Evolutionary conservation across 2,797 vertebrate species (phyloP).

Genomic region (Sebastes minor): DNA sequence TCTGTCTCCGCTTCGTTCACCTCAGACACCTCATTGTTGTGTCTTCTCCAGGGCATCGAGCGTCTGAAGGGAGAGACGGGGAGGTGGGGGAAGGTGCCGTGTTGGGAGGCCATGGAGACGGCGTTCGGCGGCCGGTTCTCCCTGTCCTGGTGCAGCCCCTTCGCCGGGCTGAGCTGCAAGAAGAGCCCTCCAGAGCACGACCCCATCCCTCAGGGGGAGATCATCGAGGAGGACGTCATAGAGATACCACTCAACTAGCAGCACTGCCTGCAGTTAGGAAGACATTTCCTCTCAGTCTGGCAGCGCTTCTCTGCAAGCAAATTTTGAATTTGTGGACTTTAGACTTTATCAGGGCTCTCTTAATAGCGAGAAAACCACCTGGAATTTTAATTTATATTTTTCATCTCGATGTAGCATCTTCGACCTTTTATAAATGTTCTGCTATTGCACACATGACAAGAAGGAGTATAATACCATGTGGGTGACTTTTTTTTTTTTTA

Average conservation of each 20-base stretch:
- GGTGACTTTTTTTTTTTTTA: neutral
- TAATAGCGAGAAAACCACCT: neutral
- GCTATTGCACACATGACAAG: neutral
- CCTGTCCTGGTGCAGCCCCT: conserved; percentile 90
- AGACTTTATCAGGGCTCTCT: neutral
- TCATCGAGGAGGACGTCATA: conserved; percentile 83
- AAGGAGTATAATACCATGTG: neutral
- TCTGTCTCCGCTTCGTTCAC: neutral
- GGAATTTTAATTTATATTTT: conserved; percentile 4
- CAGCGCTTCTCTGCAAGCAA: neutral
- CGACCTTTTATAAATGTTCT: neutral
- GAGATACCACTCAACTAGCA: conserved; percentile 78
- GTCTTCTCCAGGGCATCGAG: conserved; percentile 89
- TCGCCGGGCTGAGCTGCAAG: conserved; percentile 81
- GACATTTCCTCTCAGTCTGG: neutral
- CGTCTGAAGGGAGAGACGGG: conserved; percentile 91
- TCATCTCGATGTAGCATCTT: neutral
- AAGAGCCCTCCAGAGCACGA: conserved; percentile 24
- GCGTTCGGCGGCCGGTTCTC: conserved; percentile 89
- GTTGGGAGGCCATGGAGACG: conserved; percentile 86
- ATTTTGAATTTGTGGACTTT: neutral
- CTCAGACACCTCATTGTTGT: conserved; percentile 12
- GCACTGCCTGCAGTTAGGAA: neutral
- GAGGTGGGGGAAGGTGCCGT: conserved; percentile 83
- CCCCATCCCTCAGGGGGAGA: conserved; percentile 73